A percentile compares a stretch with the other conserved stretches of the same genome.
Conservation (phyloP, 2,113 vertebrate genomes). For the Salvelinus alpinus region DNA sequence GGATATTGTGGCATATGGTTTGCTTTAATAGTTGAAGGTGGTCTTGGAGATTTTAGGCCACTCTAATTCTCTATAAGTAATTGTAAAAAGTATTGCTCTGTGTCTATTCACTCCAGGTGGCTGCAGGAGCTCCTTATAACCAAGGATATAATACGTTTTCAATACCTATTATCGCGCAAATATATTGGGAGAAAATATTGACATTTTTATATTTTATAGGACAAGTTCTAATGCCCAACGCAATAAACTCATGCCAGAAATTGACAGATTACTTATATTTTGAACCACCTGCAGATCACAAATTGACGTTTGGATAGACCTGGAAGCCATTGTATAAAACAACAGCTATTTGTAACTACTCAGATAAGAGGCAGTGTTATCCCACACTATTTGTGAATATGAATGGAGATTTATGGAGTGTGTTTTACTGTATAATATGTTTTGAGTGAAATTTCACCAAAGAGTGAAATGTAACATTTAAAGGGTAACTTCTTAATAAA, state of each 20-base stretch:
- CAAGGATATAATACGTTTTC: constrained; percentile 49
- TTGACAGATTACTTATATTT: constrained; percentile 36
- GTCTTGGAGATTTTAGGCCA: constrained; percentile 44
- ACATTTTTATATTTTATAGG: constrained; percentile 45
- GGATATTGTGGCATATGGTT: constrained; percentile 47
- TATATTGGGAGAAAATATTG: constrained; percentile 46
- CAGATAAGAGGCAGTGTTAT: constrained; percentile 9
- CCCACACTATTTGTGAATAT: background rate
- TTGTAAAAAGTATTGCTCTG: constrained; percentile 50
- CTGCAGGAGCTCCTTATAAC: constrained; percentile 11
- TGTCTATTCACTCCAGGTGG: constrained; percentile 41
- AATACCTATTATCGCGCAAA: constrained; percentile 42
- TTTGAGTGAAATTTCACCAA: too few species aligned
- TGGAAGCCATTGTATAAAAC: constrained; percentile 4
- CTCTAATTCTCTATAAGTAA: constrained; percentile 56
- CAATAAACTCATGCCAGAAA: constrained; percentile 40
- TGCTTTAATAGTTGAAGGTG: constrained; percentile 40
- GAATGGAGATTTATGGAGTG: too few species aligned
- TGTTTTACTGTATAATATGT: too few species aligned
- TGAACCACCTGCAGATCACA: constrained; percentile 40
- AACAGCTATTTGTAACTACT: constrained; percentile 32
- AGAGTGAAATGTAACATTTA: too few species aligned
- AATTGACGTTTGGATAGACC: constrained; percentile 32
- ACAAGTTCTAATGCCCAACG: constrained; percentile 37
- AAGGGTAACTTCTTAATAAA: too few species aligned